phyloP scores from a whole-genome alignment of 2,888 invertebrate genomes.

The Didymodactylos carnosus region DNA sequence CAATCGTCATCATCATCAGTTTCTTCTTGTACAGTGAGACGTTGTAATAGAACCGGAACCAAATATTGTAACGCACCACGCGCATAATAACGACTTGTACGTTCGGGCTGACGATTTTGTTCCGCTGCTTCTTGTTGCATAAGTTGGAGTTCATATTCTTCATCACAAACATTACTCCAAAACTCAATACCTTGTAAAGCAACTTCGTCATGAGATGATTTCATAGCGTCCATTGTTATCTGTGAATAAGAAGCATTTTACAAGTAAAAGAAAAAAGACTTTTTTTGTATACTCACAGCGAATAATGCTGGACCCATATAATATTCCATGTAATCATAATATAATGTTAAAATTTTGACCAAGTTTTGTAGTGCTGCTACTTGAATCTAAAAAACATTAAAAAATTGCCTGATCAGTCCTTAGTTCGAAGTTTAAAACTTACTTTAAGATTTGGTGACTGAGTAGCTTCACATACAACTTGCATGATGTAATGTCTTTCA shows the following conservation, averaged over 20 bases:
- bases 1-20: conserved; percentile 94
- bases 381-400: conserved; percentile 47
- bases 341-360: conserved; percentile 88
- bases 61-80: conserved; percentile 84
- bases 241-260: conserved; percentile 20
- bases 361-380: conserved; percentile 87
- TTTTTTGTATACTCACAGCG: conserved; percentile 43
- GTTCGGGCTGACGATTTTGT: conserved; percentile 70
- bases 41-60: conserved; percentile 75
- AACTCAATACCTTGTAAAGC: conserved; percentile 96
- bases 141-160: conserved; percentile 75
- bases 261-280: not conserved
- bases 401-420: conserved; percentile 1
- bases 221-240: conserved; percentile 94
- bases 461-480: conserved; percentile 95
- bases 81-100: conserved; percentile 87
- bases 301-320: conserved; percentile 96
- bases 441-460: conserved; percentile 57
- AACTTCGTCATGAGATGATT: conserved; percentile 79
- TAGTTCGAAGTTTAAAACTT: not conserved
- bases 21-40: conserved; percentile 59
- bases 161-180: conserved; percentile 98
- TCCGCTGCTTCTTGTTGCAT: conserved; percentile 44
- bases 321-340: conserved; percentile 95
- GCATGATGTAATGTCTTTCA: conserved; percentile 96